phyloP scores from a whole-genome alignment of 2,888 invertebrate genomes.

The Chrysomela aeneicollis region DNA sequence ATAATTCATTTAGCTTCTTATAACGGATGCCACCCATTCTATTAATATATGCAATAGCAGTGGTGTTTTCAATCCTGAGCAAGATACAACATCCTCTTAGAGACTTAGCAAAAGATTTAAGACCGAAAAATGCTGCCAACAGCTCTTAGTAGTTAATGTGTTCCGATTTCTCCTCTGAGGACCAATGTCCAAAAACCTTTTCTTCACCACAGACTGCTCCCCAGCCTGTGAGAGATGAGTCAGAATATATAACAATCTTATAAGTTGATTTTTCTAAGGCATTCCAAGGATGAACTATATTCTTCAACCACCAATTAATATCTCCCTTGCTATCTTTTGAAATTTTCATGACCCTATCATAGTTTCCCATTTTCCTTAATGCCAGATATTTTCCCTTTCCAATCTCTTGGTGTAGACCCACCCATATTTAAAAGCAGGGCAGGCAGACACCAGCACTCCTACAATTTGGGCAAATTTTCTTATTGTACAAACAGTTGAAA shows the following conservation, averaged over 20 bases:
- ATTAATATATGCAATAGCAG: conserved; percentile 10
- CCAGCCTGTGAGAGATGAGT: not conserved
- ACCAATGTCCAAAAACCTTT: not conserved
- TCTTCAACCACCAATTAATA: too few species aligned
- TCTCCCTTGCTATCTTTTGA: too few species aligned
- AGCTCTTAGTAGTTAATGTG: conserved; percentile 6
- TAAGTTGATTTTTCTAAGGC: too few species aligned
- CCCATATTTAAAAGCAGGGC: not conserved
- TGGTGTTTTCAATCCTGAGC: conserved; percentile 15
- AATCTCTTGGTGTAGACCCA: not conserved
- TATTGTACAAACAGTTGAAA: not conserved
- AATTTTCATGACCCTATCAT: too few species aligned
- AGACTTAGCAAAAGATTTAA: conserved; percentile 7
- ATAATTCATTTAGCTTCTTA: not conserved
- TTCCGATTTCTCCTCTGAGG: not conserved
- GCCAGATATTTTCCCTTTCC: too few species aligned
- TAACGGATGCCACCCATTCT: not conserved
- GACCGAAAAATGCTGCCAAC: conserved; percentile 3
- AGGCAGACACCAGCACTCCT: not conserved
- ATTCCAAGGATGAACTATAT: too few species aligned
- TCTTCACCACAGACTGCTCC: not conserved
- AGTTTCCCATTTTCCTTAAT: not conserved
- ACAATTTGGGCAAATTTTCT: not conserved
- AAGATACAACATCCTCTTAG: conserved; percentile 1
- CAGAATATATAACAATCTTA: too few species aligned